These are phyloP conservation scores for Cephonodes hylas DNA, from an alignment of 2,888 invertebrate genomes.

Conservation along the genomic window DNA sequence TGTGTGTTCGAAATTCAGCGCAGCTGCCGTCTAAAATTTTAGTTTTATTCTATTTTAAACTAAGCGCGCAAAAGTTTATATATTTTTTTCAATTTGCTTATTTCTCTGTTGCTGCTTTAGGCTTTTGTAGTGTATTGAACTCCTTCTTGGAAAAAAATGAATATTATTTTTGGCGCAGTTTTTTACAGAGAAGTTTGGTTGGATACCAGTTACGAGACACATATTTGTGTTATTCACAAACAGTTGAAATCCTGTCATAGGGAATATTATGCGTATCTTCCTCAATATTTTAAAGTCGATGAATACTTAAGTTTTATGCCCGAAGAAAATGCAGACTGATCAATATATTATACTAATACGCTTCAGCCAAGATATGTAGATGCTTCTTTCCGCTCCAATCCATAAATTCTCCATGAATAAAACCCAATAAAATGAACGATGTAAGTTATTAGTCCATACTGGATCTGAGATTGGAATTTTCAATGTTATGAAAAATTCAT, in stretches of 20 bases:
- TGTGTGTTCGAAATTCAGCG: conserved; percentile 57
- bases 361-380: not conserved
- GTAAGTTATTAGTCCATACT: not conserved
- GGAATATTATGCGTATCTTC: not conserved
- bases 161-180: too few species aligned
- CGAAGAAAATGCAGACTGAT: not conserved
- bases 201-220: too few species aligned
- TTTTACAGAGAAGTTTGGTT: too few species aligned
- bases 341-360: conserved; percentile 19
- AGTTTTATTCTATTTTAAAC: conserved; percentile 51
- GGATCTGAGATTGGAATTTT: not conserved
- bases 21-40: conserved; percentile 51
- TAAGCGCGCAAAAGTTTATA: conserved; percentile 42
- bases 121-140: not conserved
- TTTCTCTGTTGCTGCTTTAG: not conserved
- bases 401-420: conserved; percentile 1
- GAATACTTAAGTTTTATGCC: not conserved
- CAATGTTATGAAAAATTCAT: not conserved
- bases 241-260: not conserved
- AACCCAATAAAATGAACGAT: conserved; percentile 1
- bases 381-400: not conserved
- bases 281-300: not conserved
- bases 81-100: conserved; percentile 22
- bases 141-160: not conserved
- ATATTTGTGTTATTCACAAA: too few species aligned